Evolutionary conservation across 1,140 invertebrate genomes (phyloP).

Genomic region (Formica selysi): DNA sequence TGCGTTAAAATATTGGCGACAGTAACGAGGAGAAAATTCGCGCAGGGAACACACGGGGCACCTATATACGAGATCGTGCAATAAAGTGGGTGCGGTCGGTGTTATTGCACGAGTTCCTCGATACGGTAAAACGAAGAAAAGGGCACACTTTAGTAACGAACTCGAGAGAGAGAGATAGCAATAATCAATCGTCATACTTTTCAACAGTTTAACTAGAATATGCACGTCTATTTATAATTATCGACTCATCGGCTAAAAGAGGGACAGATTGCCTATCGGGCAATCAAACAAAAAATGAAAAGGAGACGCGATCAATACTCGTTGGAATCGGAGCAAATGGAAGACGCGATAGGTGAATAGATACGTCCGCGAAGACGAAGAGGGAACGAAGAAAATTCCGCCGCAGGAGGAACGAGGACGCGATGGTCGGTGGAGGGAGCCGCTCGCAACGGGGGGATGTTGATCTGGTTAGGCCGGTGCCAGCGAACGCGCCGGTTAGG

Average conservation of each 20-base stretch:
- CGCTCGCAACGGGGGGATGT: conserved; percentile 76
- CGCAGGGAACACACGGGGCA: conserved; percentile 48
- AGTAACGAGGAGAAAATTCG: conserved; percentile 57
- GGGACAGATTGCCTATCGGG: background rate
- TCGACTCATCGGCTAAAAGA: background rate
- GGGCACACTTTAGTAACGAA: conserved; percentile 5
- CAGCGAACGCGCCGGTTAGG: conserved; percentile 71
- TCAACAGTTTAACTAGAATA: conserved; percentile 12
- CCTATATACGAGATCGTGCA: conserved; percentile 17
- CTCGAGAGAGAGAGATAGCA: background rate
- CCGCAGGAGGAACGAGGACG: conserved; percentile 33
- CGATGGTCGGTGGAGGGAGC: conserved; percentile 51
- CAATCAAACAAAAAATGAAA: background rate
- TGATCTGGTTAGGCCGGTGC: conserved; percentile 84
- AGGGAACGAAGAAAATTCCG: conserved; percentile 15
- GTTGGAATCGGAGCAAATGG: conserved; percentile 65
- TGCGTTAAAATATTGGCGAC: conserved; percentile 7
- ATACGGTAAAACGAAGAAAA: conserved; percentile 20
- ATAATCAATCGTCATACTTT: background rate
- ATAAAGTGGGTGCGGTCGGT: conserved; percentile 65
- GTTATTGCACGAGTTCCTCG: conserved; percentile 59
- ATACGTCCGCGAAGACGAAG: conserved; percentile 23
- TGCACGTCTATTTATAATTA: background rate
- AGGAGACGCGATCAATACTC: conserved; percentile 21
- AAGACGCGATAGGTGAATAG: conserved; percentile 61